Conservation (phyloP, 1,140 invertebrate genomes). For the Physella acuta region DNA sequence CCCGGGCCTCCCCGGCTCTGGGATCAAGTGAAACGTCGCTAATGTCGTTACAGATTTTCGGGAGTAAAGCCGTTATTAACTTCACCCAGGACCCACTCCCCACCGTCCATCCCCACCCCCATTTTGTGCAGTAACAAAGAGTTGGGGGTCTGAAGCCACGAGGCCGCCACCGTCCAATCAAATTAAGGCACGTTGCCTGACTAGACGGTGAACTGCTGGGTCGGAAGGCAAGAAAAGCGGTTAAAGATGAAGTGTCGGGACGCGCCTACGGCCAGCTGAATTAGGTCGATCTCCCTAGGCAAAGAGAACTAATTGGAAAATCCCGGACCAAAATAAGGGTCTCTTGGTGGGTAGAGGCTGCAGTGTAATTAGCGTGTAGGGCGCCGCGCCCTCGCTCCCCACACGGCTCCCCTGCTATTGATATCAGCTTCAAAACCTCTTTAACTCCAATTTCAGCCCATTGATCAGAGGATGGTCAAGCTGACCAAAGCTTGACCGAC, state of each 20-base stretch:
- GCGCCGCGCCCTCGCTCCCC: not conserved
- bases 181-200: not conserved
- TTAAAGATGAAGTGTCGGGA: no score
- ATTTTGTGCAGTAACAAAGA: not conserved
- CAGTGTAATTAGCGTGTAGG: slow-evolving; percentile 10
- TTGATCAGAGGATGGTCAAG: not conserved
- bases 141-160: no score
- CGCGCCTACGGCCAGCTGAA: not conserved
- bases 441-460: not conserved
- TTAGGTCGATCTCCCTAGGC: slow-evolving; percentile 8
- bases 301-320: slow-evolving; percentile 11
- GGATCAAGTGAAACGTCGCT: slow-evolving; percentile 15
- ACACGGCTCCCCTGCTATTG: not conserved
- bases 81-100: slow-evolving; percentile 4
- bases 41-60: slow-evolving; percentile 16
- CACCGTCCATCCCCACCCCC: not conserved
- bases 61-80: slow-evolving; percentile 10
- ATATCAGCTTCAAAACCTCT: slow-evolving; percentile 13
- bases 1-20: not conserved
- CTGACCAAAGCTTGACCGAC: slow-evolving; percentile 10
- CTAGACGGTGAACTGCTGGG: not conserved
- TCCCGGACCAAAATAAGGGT: not conserved
- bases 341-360: not conserved
- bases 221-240: not conserved
- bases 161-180: not conserved